These are phyloP conservation scores for Podarcis muralis DNA, from an alignment of 2,113 vertebrate species.

Conservation along the genomic window DNA sequence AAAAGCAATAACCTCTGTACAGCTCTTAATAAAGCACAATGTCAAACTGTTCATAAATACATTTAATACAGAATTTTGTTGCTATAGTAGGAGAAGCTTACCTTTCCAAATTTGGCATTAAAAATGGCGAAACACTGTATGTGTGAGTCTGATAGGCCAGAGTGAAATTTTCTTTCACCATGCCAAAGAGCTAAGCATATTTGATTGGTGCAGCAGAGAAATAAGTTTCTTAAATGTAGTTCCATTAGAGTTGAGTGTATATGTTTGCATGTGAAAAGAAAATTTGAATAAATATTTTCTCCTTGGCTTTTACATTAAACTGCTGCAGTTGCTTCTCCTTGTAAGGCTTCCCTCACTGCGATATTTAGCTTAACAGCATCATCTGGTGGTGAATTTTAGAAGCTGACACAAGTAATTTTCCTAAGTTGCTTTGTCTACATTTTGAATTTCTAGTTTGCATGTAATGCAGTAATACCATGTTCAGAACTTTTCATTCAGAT, in stretches of 20 bases:
- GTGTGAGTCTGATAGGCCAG: not conserved
- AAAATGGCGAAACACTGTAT: not conserved
- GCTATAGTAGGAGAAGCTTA: not conserved
- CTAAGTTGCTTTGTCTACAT: not conserved
- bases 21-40: too few species aligned
- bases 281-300: not conserved
- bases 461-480: not conserved
- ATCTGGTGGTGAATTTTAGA: conserved; percentile 62
- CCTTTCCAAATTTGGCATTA: not conserved
- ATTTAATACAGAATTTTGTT: not conserved
- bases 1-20: too few species aligned
- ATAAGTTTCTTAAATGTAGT: not conserved
- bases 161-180: not conserved
- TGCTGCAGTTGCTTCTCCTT: not conserved
- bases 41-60: too few species aligned
- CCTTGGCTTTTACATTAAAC: not conserved
- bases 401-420: conserved; percentile 33
- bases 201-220: not conserved
- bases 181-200: not conserved
- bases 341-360: not conserved
- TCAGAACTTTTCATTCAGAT: not conserved
- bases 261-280: not conserved
- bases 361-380: conserved; percentile 65
- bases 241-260: not conserved
- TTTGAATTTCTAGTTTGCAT: not conserved